Percentiles rank a stretch among this genome's conserved stretches.
These are phyloP conservation scores for Geophilus truncorum DNA, from an alignment of 2,888 invertebrate genomes.

Conservation along the genomic window DNA sequence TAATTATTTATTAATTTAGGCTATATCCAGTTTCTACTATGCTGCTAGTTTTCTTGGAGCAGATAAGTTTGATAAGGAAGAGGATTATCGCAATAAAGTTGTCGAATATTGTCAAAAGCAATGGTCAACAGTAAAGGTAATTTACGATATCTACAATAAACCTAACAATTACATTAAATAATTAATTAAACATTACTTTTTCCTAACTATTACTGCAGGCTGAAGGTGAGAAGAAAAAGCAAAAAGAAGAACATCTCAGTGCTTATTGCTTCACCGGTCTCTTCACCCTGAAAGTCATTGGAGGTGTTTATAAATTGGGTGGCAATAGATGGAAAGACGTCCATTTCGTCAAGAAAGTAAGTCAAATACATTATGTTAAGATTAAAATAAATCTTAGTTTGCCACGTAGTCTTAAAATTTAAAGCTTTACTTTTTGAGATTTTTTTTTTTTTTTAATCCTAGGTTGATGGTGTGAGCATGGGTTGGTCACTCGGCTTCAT, in stretches of 20 bases:
- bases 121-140: not conserved
- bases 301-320: not conserved
- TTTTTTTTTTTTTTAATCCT: too few species aligned
- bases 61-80: not conserved
- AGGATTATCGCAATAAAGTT: not conserved
- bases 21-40: constrained; percentile 11
- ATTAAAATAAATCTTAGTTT: too few species aligned
- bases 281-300: not conserved
- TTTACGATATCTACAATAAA: not conserved
- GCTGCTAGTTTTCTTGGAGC: not conserved
- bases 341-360: not conserved
- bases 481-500: constrained; percentile 54
- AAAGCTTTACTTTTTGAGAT: too few species aligned
- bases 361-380: not conserved
- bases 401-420: too few species aligned
- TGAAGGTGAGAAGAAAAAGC: not conserved
- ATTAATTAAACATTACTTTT: too few species aligned
- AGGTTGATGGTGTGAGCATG: constrained; percentile 42
- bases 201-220: not conserved
- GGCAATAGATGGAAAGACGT: not conserved
- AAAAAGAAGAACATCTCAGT: not conserved
- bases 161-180: not conserved
- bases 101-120: not conserved
- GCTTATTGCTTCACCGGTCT: not conserved
- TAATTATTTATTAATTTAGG: not conserved